phyloP scores from a whole-genome alignment of 2,888 invertebrate species.

The Carpatolechia fugitivella region DNA sequence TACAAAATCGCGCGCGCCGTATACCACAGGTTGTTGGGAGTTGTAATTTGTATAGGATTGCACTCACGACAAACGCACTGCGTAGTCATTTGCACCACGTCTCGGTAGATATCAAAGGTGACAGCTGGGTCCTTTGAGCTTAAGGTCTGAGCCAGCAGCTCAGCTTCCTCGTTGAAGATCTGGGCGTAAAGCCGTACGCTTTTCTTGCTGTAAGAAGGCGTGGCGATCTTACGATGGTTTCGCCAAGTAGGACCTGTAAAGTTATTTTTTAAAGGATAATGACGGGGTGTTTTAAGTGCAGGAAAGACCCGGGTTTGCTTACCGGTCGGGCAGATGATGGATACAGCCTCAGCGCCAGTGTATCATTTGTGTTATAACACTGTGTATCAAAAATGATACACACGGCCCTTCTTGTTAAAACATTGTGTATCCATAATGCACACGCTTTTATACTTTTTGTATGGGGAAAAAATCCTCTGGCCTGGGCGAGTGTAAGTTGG shows the following conservation, averaged over 20 bases:
- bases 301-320: not conserved
- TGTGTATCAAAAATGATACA: no score
- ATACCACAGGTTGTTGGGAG: no score
- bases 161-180: constrained; percentile 50
- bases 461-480: no score
- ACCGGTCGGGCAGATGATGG: not conserved
- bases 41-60: no score
- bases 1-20: no score
- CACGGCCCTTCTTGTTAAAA: no score
- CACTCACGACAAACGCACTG: constrained; percentile 62
- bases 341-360: no score
- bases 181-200: constrained; percentile 40
- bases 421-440: no score
- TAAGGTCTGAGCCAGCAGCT: constrained; percentile 35
- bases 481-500: no score
- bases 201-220: constrained; percentile 60
- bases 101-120: constrained; percentile 47
- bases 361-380: no score
- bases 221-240: constrained; percentile 53
- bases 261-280: not conserved
- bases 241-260: constrained; percentile 54
- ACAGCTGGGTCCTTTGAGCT: constrained; percentile 32
- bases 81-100: constrained; percentile 51
- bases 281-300: not conserved
- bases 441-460: no score